Base-by-base conservation (phyloP, 2,888 invertebrate genomes). In the Phasia obesa region DNA sequence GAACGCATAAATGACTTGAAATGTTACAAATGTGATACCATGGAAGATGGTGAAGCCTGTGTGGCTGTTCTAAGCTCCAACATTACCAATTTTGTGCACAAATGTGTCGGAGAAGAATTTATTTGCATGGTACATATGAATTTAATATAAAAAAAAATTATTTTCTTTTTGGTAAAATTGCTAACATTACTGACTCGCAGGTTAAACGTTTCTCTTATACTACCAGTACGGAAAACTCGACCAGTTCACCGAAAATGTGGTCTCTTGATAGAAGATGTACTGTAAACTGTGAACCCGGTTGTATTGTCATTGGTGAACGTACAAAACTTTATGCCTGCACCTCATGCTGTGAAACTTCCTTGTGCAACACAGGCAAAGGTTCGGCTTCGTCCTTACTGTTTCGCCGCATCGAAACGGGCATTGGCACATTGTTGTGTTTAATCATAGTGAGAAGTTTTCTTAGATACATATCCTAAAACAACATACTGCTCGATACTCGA, bases 251-350 rank as follows among this genome's bases (percentile, higher is more conserved):
- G 0, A 94, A 94, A 89, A 94, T 96, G 93, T 97, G 97, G 97
- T 94, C 96, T 0, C 89, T 97, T 76, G 96, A 97, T 89, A 93
- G 97, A 13, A 95, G 96, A 89, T 97, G 97, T 89, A 94, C 96
- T 0, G 94, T 94, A 87, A 95, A 94, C 87, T 97, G 97, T 91
- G 96, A 97, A 86, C 94, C 96, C 0, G 97, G 97, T 13, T 97
- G 97, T 91, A 97, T 97, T 87, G 94, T 97, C 64, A 97, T 97
- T 85, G 97, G 97, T 0, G 97, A 97, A 89, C 92, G 97, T 62
- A 97, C 97, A 5, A 97, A 97, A 89, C 92, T 97, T 0, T 96
- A 96, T 91, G 96, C 97, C 15, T 97, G 97, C 90, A 97, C 96
- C 0, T 95, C 96, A 0, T 97, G 97, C 88, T 97, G 97, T 90